Evolutionary conservation across 2,113 vertebrate species (phyloP).

Genomic region (Stegastes partitus): DNA sequence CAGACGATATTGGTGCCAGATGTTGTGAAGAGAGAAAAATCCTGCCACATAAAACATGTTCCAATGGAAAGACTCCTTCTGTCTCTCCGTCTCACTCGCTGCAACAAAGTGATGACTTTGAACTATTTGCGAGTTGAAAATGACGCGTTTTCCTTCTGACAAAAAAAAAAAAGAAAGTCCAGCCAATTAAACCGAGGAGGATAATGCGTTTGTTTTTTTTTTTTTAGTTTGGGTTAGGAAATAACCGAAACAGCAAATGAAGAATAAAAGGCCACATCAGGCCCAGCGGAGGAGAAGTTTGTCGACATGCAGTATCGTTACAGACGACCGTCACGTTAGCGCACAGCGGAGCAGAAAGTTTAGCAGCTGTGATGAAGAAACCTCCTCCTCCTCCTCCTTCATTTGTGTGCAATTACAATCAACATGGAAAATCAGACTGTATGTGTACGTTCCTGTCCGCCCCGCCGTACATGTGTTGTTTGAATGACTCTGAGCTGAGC

Average conservation of each 20-base stretch:
- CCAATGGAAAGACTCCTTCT: constrained; percentile 85
- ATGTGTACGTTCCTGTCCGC: constrained; percentile 39
- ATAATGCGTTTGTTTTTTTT: neutral
- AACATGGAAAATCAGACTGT: constrained; percentile 49
- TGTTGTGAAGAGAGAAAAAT: constrained; percentile 86
- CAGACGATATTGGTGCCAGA: constrained; percentile 92
- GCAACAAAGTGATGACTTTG: constrained; percentile 78
- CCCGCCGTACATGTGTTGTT: constrained; percentile 63
- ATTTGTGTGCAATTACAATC: constrained; percentile 54
- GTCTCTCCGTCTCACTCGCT: constrained; percentile 48
- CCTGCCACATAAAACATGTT: constrained; percentile 89
- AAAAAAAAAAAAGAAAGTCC: too few relatives aligned
- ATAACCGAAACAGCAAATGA: constrained; percentile 1
- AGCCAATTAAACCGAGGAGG: constrained; percentile 72
- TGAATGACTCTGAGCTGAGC: constrained; percentile 69
- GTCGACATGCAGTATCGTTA: constrained; percentile 11
- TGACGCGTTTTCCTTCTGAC: constrained; percentile 61
- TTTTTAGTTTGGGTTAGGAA: constrained; percentile 15
- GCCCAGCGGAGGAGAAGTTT: neutral
- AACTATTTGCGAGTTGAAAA: constrained; percentile 61
- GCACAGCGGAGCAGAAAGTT: neutral
- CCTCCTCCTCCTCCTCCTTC: constrained; percentile 21
- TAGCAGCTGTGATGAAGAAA: constrained; percentile 34
- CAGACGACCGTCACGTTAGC: constrained; percentile 13
- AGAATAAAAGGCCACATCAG: constrained; percentile 11